These are phyloP conservation scores for Ips typographus DNA, from an alignment of 1,140 invertebrate genomes.

Conservation along the genomic window DNA sequence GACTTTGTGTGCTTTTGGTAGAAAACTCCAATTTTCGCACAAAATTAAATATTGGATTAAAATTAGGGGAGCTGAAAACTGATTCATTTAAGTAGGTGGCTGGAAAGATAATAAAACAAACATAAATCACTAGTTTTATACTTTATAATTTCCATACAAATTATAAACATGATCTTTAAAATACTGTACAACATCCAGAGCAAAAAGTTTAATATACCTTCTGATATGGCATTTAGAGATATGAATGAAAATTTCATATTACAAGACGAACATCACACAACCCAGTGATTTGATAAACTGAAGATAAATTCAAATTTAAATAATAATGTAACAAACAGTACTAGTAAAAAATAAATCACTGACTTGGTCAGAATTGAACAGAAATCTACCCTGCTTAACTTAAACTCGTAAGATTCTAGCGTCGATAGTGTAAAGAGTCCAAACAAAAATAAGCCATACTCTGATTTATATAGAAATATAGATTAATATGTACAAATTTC, in stretches of 20 bases:
- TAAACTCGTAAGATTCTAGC: conserved; percentile 4
- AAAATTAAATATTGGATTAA: no score
- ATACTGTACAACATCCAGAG: conserved; percentile 67
- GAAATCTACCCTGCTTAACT: conserved; percentile 1
- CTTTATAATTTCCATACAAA: conserved; percentile 66
- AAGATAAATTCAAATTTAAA: conserved; percentile 1
- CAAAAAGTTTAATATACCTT: conserved; percentile 50
- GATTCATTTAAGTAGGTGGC: no score
- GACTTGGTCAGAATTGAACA: no score
- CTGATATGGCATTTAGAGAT: conserved; percentile 67
- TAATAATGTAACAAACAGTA: not conserved
- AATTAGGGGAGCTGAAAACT: no score
- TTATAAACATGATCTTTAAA: conserved; percentile 70
- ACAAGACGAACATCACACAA: conserved; percentile 43
- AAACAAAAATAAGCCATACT: conserved; percentile 12
- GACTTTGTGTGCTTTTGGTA: no score
- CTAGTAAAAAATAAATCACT: no score
- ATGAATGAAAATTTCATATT: conserved; percentile 54
- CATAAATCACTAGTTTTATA: conserved; percentile 8
- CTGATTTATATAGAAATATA: conserved; percentile 35
- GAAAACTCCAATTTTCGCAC: no score
- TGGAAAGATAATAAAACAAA: not conserved
- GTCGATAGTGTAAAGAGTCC: conserved; percentile 3
- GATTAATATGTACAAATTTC: conserved; percentile 29
- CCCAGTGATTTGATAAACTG: not conserved